Evolutionary conservation across 64 coral and sea anemone species (phyloP).

Genomic region (Stichodactyla mertensii): DNA sequence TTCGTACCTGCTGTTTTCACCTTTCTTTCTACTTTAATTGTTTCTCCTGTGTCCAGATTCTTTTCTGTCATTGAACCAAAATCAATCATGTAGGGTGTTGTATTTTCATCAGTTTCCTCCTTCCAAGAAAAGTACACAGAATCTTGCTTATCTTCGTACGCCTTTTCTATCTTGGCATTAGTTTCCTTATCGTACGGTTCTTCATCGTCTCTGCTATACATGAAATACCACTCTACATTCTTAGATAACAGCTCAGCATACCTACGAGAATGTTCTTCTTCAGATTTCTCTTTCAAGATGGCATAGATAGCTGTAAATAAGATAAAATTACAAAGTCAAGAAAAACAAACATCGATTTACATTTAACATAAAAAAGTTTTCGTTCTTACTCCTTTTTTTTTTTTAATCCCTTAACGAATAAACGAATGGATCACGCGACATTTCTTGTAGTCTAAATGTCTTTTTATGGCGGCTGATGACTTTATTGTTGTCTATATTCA

Average conservation of each 20-base stretch:
- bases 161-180: constrained; percentile 35
- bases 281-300: constrained; percentile 22
- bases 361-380: neutral
- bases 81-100: neutral
- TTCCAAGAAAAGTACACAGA: neutral
- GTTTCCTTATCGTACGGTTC: neutral
- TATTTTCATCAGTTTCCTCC: neutral
- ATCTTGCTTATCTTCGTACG: neutral
- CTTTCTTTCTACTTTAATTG: neutral
- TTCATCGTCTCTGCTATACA: neutral
- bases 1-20: neutral
- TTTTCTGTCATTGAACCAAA: neutral
- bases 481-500: too few relatives aligned
- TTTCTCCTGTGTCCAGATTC: neutral
- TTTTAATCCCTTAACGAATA: too few relatives aligned
- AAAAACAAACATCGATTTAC: neutral
- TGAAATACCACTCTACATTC: constrained; percentile 27
- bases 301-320: neutral
- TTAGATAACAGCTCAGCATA: constrained; percentile 21
- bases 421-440: too few relatives aligned
- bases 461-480: too few relatives aligned
- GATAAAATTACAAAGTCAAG: neutral
- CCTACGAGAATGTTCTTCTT: constrained; percentile 23
- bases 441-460: too few relatives aligned
- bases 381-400: too few relatives aligned